phyloP scores from a whole-genome alignment of 2,888 invertebrate species.

The Apotomis capreana region DNA sequence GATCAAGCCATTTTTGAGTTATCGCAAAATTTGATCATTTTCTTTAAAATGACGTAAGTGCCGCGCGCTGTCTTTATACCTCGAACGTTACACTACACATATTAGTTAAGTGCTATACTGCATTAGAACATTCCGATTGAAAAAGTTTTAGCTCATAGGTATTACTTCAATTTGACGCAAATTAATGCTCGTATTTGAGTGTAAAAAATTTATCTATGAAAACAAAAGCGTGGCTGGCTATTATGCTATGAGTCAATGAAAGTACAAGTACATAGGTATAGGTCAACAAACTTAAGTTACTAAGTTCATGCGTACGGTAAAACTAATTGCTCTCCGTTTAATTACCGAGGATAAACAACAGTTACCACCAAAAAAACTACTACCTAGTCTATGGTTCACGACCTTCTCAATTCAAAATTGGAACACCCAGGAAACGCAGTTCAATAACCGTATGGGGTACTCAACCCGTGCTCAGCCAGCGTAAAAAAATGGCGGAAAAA shows the following conservation, averaged over 20 bases:
- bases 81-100: too few relatives aligned
- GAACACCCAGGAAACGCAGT: constrained; percentile 47
- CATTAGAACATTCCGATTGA: too few relatives aligned
- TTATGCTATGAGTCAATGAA: background rate
- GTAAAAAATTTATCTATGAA: background rate
- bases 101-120: too few relatives aligned
- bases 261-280: background rate
- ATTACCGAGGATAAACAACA: constrained; percentile 12
- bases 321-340: constrained; percentile 12
- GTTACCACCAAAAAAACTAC: constrained; percentile 13
- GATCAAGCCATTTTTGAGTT: too few relatives aligned
- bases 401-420: constrained; percentile 47
- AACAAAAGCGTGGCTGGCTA: constrained; percentile 6
- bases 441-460: constrained; percentile 47
- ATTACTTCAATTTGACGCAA: too few relatives aligned
- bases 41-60: too few relatives aligned
- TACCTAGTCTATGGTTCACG: constrained; percentile 39
- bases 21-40: too few relatives aligned
- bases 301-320: background rate
- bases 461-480: constrained; percentile 55
- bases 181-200: background rate
- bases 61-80: too few relatives aligned
- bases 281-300: constrained; percentile 20
- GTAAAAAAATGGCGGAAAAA: constrained; percentile 48
- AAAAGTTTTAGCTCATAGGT: too few relatives aligned